phyloP scores from a whole-genome alignment of 2,797 vertebrate genomes.

The Anisognathus igniventris region DNA sequence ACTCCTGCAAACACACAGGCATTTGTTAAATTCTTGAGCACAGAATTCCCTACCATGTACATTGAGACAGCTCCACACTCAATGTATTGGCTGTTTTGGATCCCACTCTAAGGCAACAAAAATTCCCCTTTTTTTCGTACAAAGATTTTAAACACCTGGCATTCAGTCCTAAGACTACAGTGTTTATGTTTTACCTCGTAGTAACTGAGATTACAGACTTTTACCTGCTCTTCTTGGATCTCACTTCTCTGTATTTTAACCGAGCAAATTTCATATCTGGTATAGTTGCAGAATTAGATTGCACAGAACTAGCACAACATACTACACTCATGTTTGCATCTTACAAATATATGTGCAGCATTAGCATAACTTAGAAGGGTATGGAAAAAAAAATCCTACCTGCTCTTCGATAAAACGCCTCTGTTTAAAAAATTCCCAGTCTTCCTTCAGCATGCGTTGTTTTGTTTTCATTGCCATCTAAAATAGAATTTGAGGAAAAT shows the following conservation, averaged over 20 bases:
- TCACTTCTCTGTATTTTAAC: not conserved
- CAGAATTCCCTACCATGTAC: not conserved
- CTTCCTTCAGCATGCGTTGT: slow-evolving; percentile 91
- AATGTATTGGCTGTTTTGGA: slow-evolving; percentile 30
- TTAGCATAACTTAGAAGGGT: not conserved
- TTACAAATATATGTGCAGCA: not conserved
- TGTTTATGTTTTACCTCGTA: not conserved
- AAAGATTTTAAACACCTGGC: not conserved
- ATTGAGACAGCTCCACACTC: not conserved
- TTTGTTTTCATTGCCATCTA: slow-evolving; percentile 92
- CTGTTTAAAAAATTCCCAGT: slow-evolving; percentile 96
- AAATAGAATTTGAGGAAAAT: slow-evolving; percentile 28
- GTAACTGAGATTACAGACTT: not conserved
- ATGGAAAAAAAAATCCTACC: slow-evolving; percentile 71
- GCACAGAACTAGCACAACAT: not conserved
- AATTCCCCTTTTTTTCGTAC: not conserved
- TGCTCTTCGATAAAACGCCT: slow-evolving; percentile 93
- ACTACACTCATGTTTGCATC: not conserved
- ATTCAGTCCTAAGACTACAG: not conserved
- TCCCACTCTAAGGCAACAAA: not conserved
- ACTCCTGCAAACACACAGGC: not conserved
- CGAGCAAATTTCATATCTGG: not conserved
- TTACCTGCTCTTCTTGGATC: not conserved
- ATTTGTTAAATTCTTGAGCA: not conserved
- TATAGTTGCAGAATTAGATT: not conserved